Percentiles rank a stretch among this genome's conserved stretches.
Conservation (phyloP, 2,888 invertebrate species). For the Plagodis dolabraria region DNA sequence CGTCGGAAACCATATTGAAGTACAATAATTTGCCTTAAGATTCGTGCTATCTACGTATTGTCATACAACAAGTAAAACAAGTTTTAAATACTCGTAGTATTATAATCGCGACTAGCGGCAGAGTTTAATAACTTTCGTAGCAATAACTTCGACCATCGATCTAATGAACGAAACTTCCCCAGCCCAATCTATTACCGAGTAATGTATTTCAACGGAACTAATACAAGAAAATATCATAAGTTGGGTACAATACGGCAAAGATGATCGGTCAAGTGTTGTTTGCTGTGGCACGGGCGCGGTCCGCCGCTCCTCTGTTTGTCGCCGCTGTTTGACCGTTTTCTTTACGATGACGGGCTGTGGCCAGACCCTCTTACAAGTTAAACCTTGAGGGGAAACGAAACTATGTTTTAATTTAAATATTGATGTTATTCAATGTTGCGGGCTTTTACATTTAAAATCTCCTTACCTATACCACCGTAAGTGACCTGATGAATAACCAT, state of each 20-base stretch:
- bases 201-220: slow-evolving; percentile 18
- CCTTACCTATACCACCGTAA: no score
- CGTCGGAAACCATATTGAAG: no score
- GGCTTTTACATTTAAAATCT: no score
- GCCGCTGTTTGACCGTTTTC: slow-evolving; percentile 71
- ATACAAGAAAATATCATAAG: slow-evolving; percentile 30
- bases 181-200: slow-evolving; percentile 18
- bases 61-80: no score
- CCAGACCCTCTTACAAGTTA: slow-evolving; percentile 30
- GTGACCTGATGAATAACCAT: no score
- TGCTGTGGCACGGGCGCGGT: slow-evolving; percentile 59
- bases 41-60: no score
- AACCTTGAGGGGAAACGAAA: slow-evolving; percentile 10
- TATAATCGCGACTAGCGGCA: no score
- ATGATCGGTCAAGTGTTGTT: slow-evolving; percentile 79
- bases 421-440: no score
- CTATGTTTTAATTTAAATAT: background rate
- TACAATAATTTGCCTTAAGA: no score
- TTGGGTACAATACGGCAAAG: slow-evolving; percentile 47
- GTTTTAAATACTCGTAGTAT: no score
- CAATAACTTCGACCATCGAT: slow-evolving; percentile 5
- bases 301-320: slow-evolving; percentile 74
- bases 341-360: slow-evolving; percentile 68
- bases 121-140: background rate
- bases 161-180: slow-evolving; percentile 21